Evolutionary conservation across 2,888 invertebrate species (phyloP), one percentile per base, ranked within the genome.

Genomic region (Stenodera caucasica): DNA sequence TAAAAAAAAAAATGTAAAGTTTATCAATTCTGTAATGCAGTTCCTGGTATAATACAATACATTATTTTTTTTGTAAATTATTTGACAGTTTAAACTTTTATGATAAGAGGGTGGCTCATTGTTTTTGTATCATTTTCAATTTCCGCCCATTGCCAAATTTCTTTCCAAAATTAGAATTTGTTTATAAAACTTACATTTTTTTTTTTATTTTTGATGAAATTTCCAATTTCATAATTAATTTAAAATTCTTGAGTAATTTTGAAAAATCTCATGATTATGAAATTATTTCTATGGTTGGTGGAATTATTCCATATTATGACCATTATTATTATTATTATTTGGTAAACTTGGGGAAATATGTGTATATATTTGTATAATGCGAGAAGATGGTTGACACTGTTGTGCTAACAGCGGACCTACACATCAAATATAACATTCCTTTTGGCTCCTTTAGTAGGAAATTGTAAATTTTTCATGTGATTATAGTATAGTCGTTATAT

Each of bases 301-400:
- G 18, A 21, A 21, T 45, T 45, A 45, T 45, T 45, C 12, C 11
- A 45, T n/a, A n/a, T n/a, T n/a, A n/a, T n/a, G n/a, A n/a, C n/a
- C n/a, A n/a, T n/a, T 35, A 14, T 14, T 35, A 35, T 35, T 35
- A 35, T 45, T 45, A 21, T 45, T 45, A 18, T 45, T 45, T 21
- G 18, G 45, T 45, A 45, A 45, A 45, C 21, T 15, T 5, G 15
- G 45, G 45, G 15, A 45, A 45, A 45, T 21, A 21, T 45, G 12
- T 21, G 45, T 18, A 21, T 45, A 45, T 45, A 11, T 45, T 45
- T 45, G 45, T 45, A 45, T 45, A 45, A 21, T 45, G 45, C 21
- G 45, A 45, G 63, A 59, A n/a, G 63, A 59, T 58, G 61, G 61
- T 61, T 63, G 63, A 59, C 63, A 63, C 63, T 59, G 54, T 59